These are phyloP conservation scores for Whitmania pigra DNA, from an alignment of 1,140 invertebrate species.

Conservation along the genomic window DNA sequence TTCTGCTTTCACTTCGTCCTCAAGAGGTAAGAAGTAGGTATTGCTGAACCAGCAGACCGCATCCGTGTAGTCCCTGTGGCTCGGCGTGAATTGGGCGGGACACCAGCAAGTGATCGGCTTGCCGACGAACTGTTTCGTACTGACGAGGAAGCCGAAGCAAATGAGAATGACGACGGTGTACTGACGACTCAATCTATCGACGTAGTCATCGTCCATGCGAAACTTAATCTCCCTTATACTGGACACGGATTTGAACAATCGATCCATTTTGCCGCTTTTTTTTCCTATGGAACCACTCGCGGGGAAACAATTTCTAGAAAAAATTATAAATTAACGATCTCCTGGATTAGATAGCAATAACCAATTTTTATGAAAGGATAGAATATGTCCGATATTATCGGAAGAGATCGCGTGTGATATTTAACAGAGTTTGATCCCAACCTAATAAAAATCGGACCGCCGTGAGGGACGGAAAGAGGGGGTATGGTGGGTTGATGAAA, in stretches of 20 bases:
- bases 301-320: too few relatives aligned
- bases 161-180: constrained; percentile 44
- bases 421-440: too few relatives aligned
- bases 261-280: constrained; percentile 13
- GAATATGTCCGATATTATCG: too few relatives aligned
- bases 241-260: constrained; percentile 17
- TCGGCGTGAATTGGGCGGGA: constrained; percentile 40
- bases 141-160: constrained; percentile 41
- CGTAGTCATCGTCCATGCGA: constrained; percentile 43
- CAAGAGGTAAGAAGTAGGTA: constrained; percentile 42
- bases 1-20: constrained; percentile 31
- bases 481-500: too few relatives aligned
- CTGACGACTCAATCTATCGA: constrained; percentile 45
- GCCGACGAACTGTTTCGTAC: constrained; percentile 43
- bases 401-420: too few relatives aligned
- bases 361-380: too few relatives aligned
- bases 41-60: constrained; percentile 43
- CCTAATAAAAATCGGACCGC: too few relatives aligned
- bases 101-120: constrained; percentile 46
- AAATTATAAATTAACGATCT: too few relatives aligned
- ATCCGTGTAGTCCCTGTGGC: constrained; percentile 42
- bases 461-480: too few relatives aligned
- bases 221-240: constrained; percentile 20
- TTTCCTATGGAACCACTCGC: background rate
- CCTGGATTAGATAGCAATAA: too few relatives aligned